Evolutionary conservation across 2,888 invertebrate species (phyloP), one percentile per base, ranked within the genome.

Genomic region (Doris montereyensis): DNA sequence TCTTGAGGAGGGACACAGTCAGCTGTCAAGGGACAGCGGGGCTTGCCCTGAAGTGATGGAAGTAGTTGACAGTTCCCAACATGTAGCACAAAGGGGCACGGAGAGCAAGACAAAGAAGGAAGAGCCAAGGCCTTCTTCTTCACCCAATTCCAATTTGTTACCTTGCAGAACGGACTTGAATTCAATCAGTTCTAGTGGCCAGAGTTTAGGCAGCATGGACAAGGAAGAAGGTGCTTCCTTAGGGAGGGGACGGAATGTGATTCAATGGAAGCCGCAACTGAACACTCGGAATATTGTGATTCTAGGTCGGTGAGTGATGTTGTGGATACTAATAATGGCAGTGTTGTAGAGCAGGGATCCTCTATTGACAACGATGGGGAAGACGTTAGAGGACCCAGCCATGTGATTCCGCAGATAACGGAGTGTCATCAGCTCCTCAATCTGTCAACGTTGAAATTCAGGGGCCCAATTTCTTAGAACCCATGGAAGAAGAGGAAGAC

Each of bases 31-130:
- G n/a, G n/a, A n/a, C n/a, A n/a, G n/a, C n/a, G n/a, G n/a, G n/a
- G n/a, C n/a, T n/a, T n/a, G n/a, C n/a, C 35, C 30, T 0, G 35
- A 71, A 26, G 73, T 52, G 5, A 21, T 13, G 17, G 78, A 78
- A 13, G n/a, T 35, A 60, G 78, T 78, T 24, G 78, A 78, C 70
- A 78, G 78, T 30, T 78, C 78, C 21, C 78, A 78, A 24, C 78
- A 78, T 78, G 78, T 78, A 78, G 60, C 41, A 35, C 30, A 77
- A 13, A 8, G 24, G 65, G 30, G 32, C n/a, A n/a, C 10, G 24
- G 32, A 17, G 26, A 60, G 28, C 4, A 4, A 13, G 34, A 26
- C 71, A 17, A 28, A 21, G 5, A 32, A 28, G 0, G 26, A 34
- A 8, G 71, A 52, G 28, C 10, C n/a, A 10, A 28, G 60, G 60